These are phyloP conservation scores for Digitonthophagus gazella DNA, from an alignment of 2,888 invertebrate species.

Conservation along the genomic window DNA sequence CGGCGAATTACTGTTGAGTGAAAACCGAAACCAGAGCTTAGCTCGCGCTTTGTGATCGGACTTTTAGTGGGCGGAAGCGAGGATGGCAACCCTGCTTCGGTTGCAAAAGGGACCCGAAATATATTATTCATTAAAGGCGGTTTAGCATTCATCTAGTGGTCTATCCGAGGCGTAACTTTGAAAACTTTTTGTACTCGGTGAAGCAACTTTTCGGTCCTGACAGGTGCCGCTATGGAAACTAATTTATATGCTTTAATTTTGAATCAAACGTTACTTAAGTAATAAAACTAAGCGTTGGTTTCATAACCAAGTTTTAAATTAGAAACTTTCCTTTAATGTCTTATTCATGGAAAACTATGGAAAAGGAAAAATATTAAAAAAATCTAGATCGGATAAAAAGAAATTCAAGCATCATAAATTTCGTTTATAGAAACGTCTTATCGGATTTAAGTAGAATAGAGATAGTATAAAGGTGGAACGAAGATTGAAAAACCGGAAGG, in stretches of 20 bases:
- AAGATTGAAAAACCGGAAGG: not conserved
- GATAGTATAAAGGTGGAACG: no score
- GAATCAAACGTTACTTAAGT: not conserved
- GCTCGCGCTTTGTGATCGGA: not conserved
- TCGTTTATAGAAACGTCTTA: not conserved
- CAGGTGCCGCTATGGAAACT: not conserved
- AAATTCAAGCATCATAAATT: no score
- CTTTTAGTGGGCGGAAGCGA: not conserved
- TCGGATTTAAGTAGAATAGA: no score
- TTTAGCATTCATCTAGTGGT: not conserved
- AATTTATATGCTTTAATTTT: not conserved
- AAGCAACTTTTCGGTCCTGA: not conserved
- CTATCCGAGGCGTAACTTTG: not conserved
- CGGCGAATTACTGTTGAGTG: not conserved
- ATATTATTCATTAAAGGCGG: not conserved
- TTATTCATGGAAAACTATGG: no score
- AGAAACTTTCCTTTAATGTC: no score
- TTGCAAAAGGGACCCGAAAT: constrained; percentile 1
- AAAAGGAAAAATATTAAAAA: no score
- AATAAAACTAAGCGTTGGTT: not conserved
- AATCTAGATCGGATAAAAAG: no score
- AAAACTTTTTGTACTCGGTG: not conserved
- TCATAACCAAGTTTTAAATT: no score
- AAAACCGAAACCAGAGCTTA: not conserved
- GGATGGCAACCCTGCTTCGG: not conserved